phyloP scores from a whole-genome alignment of 2,888 invertebrate species.

The Caenorhabditis sp. region DNA sequence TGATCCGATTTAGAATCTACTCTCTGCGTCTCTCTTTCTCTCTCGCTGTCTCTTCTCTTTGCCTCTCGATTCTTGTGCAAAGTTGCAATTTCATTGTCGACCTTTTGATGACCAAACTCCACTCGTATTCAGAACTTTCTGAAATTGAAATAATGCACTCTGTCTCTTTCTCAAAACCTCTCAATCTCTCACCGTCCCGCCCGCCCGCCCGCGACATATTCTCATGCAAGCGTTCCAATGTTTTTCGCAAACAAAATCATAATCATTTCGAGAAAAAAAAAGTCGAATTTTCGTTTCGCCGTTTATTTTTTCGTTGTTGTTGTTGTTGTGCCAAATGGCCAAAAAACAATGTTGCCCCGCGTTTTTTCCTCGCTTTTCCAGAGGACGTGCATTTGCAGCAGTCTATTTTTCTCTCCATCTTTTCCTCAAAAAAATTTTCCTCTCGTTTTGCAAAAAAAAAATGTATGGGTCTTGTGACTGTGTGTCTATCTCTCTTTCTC shows the following conservation, averaged over 20 bases:
- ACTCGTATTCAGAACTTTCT: no score
- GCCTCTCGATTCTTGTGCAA: slow-evolving; percentile 11
- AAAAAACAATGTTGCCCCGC: slow-evolving; percentile 5
- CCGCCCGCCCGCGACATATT: background rate
- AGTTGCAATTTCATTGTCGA: slow-evolving; percentile 12
- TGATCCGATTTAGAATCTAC: no score
- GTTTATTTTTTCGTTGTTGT: no score
- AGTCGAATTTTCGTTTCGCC: no score
- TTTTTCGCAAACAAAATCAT: no score
- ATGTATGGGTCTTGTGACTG: background rate
- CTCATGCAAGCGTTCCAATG: no score
- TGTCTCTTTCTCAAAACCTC: slow-evolving; percentile 13
- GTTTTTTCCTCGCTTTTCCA: slow-evolving; percentile 10
- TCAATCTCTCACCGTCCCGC: slow-evolving; percentile 8
- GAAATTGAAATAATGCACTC: no score
- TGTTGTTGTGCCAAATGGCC: slow-evolving; percentile 5
- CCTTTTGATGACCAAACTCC: no score
- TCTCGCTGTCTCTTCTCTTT: background rate
- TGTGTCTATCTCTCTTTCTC: background rate
- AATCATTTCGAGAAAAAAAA: no score
- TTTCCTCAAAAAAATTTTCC: background rate
- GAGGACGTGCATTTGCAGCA: slow-evolving; percentile 15
- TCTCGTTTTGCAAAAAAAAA: background rate
- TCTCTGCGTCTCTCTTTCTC: slow-evolving; percentile 2
- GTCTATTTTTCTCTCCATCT: background rate